Evolutionary conservation across 1,140 invertebrate species (phyloP).

Genomic region (Stratiolaelaps scimitus): DNA sequence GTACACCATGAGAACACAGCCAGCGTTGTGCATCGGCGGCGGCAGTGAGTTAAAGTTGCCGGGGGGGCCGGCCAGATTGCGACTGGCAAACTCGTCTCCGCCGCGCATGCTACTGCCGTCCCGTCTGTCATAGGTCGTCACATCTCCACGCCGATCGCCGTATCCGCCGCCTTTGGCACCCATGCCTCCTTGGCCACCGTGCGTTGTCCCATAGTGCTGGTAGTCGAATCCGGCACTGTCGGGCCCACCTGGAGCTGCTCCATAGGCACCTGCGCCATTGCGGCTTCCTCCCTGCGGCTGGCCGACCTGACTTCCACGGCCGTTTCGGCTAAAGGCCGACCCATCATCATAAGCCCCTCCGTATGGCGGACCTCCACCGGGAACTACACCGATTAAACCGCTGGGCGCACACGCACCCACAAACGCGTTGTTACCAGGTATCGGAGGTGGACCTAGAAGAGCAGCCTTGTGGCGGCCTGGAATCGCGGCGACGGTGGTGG

Average conservation of each 20-base stretch:
- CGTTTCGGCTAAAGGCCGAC: neutral
- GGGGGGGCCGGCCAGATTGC: constrained; percentile 36
- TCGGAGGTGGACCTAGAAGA: constrained; percentile 30
- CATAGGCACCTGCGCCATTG: constrained; percentile 28
- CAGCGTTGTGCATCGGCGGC: constrained; percentile 40
- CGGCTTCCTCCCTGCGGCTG: constrained; percentile 29
- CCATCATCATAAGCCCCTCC: constrained; percentile 7
- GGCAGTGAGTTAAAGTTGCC: constrained; percentile 34
- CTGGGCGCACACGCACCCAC: constrained; percentile 23
- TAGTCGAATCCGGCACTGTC: constrained; percentile 30
- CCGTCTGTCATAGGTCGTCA: neutral
- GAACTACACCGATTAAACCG: neutral
- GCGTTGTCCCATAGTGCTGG: constrained; percentile 28
- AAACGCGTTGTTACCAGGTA: constrained; percentile 5
- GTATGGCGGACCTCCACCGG: constrained; percentile 20
- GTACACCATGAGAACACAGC: constrained; percentile 94
- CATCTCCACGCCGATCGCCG: constrained; percentile 24
- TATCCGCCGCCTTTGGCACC: constrained; percentile 27
- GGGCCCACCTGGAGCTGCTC: constrained; percentile 24
- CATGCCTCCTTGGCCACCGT: constrained; percentile 33
- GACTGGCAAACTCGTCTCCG: constrained; percentile 18
- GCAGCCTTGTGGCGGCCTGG: constrained; percentile 32
- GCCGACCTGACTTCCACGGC: neutral
- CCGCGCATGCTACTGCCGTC: neutral
- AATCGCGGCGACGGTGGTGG: neutral